Evolutionary conservation across 1,140 invertebrate genomes (phyloP).

Genomic region (Trichonephila inaurata): DNA sequence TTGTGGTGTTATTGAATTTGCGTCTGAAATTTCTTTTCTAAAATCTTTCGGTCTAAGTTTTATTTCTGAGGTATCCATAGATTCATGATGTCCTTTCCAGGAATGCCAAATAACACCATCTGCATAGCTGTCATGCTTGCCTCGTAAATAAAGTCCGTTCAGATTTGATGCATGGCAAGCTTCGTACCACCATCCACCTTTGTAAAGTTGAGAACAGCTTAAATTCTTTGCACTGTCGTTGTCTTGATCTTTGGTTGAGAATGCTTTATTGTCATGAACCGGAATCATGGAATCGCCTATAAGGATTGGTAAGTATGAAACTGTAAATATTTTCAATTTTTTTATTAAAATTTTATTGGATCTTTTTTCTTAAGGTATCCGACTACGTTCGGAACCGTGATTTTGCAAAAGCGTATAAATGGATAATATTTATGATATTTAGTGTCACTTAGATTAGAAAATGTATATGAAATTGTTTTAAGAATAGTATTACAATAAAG

Average conservation of each 20-base stretch:
- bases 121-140: slow-evolving; percentile 79
- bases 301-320: neutral
- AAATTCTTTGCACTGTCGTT: slow-evolving; percentile 50
- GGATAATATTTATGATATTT: too few species aligned
- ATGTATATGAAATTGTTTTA: too few species aligned
- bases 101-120: slow-evolving; percentile 77
- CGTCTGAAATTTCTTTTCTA: neutral
- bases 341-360: too few species aligned
- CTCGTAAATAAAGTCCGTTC: slow-evolving; percentile 89
- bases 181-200: slow-evolving; percentile 79
- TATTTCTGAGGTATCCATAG: slow-evolving; percentile 43
- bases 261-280: slow-evolving; percentile 52
- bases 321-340: too few species aligned
- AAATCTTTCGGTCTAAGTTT: slow-evolving; percentile 61
- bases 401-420: too few species aligned
- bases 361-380: too few species aligned
- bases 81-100: slow-evolving; percentile 72
- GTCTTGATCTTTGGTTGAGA: slow-evolving; percentile 78
- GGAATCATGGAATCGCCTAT: slow-evolving; percentile 38
- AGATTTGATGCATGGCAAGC: slow-evolving; percentile 78
- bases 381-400: too few species aligned
- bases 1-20: neutral
- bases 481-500: too few species aligned
- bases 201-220: slow-evolving; percentile 76
- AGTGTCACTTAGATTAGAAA: too few species aligned